These are phyloP conservation scores for Helicoverpa assulta DNA, from an alignment of 2,888 invertebrate species.

Conservation along the genomic window DNA sequence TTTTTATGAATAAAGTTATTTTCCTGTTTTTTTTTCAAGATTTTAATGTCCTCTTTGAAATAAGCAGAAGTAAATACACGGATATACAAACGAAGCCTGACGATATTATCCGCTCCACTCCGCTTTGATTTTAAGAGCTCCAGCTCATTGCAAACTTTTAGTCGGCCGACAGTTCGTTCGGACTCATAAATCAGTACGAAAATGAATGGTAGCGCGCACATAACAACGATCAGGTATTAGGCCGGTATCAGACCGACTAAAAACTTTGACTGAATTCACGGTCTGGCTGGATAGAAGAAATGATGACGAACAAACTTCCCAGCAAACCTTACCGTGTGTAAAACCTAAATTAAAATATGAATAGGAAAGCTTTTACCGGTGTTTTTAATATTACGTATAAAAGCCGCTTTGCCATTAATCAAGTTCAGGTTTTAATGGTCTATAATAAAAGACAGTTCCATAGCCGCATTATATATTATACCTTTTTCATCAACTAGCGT, in stretches of 20 bases:
- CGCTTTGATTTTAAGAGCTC: background rate
- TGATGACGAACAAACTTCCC: background rate
- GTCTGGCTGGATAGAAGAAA: background rate
- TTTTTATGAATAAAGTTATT: slow-evolving; percentile 9
- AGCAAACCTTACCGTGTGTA: background rate
- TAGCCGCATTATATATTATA: background rate
- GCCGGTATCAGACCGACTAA: too few relatives aligned
- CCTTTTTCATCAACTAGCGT: slow-evolving; percentile 3
- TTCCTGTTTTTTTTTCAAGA: slow-evolving; percentile 40
- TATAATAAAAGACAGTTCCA: slow-evolving; percentile 21
- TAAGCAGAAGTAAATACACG: slow-evolving; percentile 17
- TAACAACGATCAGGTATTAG: too few relatives aligned
- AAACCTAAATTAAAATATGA: background rate
- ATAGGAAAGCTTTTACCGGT: background rate
- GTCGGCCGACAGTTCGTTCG: too few relatives aligned
- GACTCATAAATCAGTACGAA: too few relatives aligned
- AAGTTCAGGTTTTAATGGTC: background rate
- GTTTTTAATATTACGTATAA: background rate
- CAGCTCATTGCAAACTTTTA: too few relatives aligned
- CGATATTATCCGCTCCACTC: too few relatives aligned
- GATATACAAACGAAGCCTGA: too few relatives aligned
- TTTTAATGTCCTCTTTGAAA: background rate
- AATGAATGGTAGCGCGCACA: too few relatives aligned
- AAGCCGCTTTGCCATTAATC: background rate
- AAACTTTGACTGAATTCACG: too few relatives aligned